phyloP scores from a whole-genome alignment of 1,140 invertebrate genomes.

The Drosophila ambigua region DNA sequence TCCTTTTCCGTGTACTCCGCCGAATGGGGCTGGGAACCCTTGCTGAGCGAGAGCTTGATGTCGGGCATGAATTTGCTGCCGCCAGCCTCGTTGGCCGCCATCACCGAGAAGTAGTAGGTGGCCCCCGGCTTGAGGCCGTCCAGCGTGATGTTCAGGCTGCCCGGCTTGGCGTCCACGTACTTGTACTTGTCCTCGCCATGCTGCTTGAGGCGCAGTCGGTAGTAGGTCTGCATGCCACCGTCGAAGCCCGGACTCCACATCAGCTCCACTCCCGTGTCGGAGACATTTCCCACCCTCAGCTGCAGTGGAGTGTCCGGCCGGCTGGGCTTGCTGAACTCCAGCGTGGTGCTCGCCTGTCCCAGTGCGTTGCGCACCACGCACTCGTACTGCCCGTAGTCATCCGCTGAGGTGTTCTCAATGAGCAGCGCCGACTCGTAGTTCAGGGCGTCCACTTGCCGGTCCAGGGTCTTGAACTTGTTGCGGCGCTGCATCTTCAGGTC shows the following conservation, averaged over 20 bases:
- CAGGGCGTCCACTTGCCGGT: conserved; percentile 84
- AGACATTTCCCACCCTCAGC: conserved; percentile 91
- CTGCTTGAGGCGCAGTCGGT: conserved; percentile 88
- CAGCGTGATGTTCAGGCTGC: conserved; percentile 88
- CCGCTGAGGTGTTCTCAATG: conserved; percentile 90
- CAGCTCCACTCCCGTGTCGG: conserved; percentile 92
- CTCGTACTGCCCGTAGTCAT: conserved; percentile 95
- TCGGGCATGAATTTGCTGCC: conserved; percentile 92
- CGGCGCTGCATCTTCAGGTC: conserved; percentile 74
- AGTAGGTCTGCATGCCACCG: conserved; percentile 93
- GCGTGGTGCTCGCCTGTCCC: conserved; percentile 90
- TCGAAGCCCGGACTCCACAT: conserved; percentile 97
- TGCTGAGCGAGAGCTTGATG: conserved; percentile 87
- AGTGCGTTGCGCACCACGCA: conserved; percentile 95
- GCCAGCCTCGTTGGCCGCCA: conserved; percentile 93
- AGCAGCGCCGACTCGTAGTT: conserved; percentile 91
- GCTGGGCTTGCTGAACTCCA: conserved; percentile 93
- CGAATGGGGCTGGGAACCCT: conserved; percentile 85
- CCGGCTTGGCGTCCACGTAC: conserved; percentile 91
- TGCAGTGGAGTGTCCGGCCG: conserved; percentile 92
- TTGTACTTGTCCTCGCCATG: conserved; percentile 86
- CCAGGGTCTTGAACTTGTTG: conserved; percentile 68
- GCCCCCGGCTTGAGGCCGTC: conserved; percentile 91
- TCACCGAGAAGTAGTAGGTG: conserved; percentile 94
- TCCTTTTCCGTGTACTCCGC: conserved; percentile 87